Base-by-base conservation (phyloP, 2,888 invertebrate genomes). In the Diarsia dahlii region DNA sequence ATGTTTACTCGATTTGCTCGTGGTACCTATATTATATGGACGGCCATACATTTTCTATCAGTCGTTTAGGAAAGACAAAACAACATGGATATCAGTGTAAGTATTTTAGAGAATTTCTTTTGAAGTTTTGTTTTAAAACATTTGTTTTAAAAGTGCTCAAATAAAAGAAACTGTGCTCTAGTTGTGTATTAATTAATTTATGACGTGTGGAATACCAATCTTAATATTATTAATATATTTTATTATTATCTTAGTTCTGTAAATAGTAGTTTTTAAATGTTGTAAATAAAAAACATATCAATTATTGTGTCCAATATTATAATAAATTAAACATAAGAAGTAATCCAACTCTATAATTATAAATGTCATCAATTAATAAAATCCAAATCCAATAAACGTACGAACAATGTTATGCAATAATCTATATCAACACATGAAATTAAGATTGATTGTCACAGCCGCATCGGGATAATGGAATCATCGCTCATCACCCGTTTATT, bases 61-160 rank as follows among this genome's bases (percentile, higher is more conserved):
- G 87, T 89, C 75, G 68, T 74, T 64, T 28, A 60, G 64, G 79
- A 75, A 74, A 77, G 76, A 63, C 72, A 69, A 67, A 74, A 58
- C 71, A 89, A 77, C 65, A 92, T 92, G 92, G 88, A 86, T 82
- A 84, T 86, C 39, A 28, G 65, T 80, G 92, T 92, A 75, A 92
- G 92, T 91, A 58, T 34, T 80, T 39, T 65, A 66, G 3, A 48
- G 45, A 60, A 28, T 62, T n/a, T 28, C 28, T 58, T 58, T 56
- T 56, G 2, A 28, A 60, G 28, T 66, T 23, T 48, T n/a, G 34
- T 65, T 78, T 52, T 52, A 50, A 23, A 45, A n/a, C 28, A 34
- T 39, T 78, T 56, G 46, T n/a, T 69, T 23, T n/a, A n/a, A 34
- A 52, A 46, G 15, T 10, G 10, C 1, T 20, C 28, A 15, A 20